Conservation (phyloP, 1,140 invertebrate species). For the Drosophila orena region DNA sequence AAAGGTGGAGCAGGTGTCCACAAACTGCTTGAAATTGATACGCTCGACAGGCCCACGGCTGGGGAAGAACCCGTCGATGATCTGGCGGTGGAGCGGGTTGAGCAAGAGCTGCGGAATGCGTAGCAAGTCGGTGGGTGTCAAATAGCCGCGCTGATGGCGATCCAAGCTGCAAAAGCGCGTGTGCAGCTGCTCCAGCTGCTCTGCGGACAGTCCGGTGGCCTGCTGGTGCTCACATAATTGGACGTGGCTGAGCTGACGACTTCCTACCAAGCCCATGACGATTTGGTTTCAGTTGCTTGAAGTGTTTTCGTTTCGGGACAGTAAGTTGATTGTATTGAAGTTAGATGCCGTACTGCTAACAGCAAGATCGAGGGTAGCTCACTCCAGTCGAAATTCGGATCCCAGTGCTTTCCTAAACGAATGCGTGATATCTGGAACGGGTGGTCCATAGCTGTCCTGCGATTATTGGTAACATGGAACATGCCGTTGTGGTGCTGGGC, state of each 20-base stretch:
- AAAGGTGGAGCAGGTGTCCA: slow-evolving; percentile 41
- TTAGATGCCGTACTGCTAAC: background rate
- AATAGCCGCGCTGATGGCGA: slow-evolving; percentile 46
- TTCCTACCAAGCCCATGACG: slow-evolving; percentile 1
- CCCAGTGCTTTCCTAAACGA: background rate
- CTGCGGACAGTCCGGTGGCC: slow-evolving; percentile 19
- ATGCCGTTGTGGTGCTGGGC: background rate
- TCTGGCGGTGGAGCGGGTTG: slow-evolving; percentile 56
- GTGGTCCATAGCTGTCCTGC: too few species aligned
- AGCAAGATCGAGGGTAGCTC: background rate
- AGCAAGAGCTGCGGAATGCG: slow-evolving; percentile 55
- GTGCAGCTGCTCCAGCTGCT: slow-evolving; percentile 50
- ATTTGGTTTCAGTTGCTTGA: slow-evolving; percentile 6
- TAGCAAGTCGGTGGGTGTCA: slow-evolving; percentile 63
- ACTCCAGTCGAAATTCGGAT: background rate
- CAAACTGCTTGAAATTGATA: slow-evolving; percentile 47
- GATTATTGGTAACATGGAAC: too few species aligned
- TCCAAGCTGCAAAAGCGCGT: slow-evolving; percentile 48
- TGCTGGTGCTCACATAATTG: slow-evolving; percentile 27
- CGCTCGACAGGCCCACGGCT: slow-evolving; percentile 8
- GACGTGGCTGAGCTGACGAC: slow-evolving; percentile 24
- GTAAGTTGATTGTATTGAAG: background rate
- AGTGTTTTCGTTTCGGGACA: background rate
- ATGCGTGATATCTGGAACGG: too few species aligned
- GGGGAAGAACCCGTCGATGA: slow-evolving; percentile 61